A percentile compares a stretch with the other conserved stretches of the same genome.
Conservation (phyloP, 2,888 invertebrate genomes). For the Trimorus sp. region DNA sequence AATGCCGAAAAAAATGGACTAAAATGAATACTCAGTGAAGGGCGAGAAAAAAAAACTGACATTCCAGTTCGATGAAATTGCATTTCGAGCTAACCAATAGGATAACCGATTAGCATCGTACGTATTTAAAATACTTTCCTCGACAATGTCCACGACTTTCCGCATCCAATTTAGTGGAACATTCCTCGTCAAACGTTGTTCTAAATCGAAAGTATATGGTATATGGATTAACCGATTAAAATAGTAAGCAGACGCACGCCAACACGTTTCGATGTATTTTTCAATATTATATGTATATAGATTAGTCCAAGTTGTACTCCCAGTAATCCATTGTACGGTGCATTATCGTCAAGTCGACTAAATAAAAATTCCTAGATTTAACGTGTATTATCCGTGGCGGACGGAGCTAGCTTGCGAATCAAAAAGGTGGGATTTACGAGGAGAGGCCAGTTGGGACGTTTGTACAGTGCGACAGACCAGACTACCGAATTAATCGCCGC, state of each 20-base stretch:
- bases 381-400: slow-evolving; percentile 27
- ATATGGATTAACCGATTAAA: slow-evolving; percentile 53
- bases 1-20: no score
- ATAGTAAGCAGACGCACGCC: slow-evolving; percentile 42
- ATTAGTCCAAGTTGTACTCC: slow-evolving; percentile 60
- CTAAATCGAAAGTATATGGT: slow-evolving; percentile 67
- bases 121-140: slow-evolving; percentile 64
- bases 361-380: slow-evolving; percentile 47
- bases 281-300: slow-evolving; percentile 66
- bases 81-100: slow-evolving; percentile 55
- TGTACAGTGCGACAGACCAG: slow-evolving; percentile 45
- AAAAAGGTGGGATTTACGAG: slow-evolving; percentile 10
- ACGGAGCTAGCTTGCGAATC: slow-evolving; percentile 41
- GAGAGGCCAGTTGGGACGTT: slow-evolving; percentile 4
- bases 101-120: slow-evolving; percentile 35
- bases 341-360: slow-evolving; percentile 30
- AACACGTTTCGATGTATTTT: slow-evolving; percentile 65
- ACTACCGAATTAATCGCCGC: slow-evolving; percentile 27
- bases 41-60: slow-evolving; percentile 7
- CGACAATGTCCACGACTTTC: slow-evolving; percentile 62
- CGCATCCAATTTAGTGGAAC: slow-evolving; percentile 62
- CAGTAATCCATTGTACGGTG: slow-evolving; percentile 59
- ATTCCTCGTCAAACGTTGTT: slow-evolving; percentile 68
- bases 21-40: not conserved
- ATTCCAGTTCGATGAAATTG: slow-evolving; percentile 57